phyloP scores from a whole-genome alignment of 2,113 vertebrate genomes.

The Sterrhoptilus dennistouni region DNA sequence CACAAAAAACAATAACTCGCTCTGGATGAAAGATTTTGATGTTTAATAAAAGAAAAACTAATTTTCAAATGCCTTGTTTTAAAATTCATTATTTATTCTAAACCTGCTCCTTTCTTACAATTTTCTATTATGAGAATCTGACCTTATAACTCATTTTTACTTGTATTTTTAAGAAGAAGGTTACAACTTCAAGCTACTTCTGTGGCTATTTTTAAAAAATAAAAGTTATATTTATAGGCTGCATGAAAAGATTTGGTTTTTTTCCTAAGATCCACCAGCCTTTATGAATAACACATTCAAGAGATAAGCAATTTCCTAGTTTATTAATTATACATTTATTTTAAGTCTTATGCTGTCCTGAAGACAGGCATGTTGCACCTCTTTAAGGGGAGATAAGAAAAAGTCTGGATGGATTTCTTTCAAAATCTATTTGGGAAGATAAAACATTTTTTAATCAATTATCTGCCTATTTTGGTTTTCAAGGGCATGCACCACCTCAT shows the following conservation, averaged over 20 bases:
- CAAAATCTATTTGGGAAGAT: constrained; percentile 4
- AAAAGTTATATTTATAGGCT: neutral
- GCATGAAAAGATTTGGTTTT: neutral
- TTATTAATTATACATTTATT: constrained; percentile 35
- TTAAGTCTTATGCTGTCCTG: neutral
- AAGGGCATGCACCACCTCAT: neutral
- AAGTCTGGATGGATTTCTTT: neutral
- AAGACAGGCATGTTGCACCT: neutral
- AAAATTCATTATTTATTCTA: neutral
- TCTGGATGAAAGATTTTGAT: neutral
- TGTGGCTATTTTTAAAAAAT: neutral
- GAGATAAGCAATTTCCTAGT: constrained; percentile 4
- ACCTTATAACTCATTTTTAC: neutral
- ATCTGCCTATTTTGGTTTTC: constrained; percentile 3
- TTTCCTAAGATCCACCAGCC: neutral
- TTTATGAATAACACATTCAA: neutral
- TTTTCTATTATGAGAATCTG: neutral
- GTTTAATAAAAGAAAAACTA: neutral
- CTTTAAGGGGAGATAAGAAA: neutral
- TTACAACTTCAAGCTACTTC: neutral
- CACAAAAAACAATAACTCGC: neutral
- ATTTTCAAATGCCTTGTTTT: neutral
- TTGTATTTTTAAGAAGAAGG: neutral
- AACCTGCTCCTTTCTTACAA: neutral
- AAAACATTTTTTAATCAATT: constrained; percentile 21